These are phyloP conservation scores for Nanger granti DNA, from an alignment of 2,113 vertebrate genomes.

Conservation along the genomic window DNA sequence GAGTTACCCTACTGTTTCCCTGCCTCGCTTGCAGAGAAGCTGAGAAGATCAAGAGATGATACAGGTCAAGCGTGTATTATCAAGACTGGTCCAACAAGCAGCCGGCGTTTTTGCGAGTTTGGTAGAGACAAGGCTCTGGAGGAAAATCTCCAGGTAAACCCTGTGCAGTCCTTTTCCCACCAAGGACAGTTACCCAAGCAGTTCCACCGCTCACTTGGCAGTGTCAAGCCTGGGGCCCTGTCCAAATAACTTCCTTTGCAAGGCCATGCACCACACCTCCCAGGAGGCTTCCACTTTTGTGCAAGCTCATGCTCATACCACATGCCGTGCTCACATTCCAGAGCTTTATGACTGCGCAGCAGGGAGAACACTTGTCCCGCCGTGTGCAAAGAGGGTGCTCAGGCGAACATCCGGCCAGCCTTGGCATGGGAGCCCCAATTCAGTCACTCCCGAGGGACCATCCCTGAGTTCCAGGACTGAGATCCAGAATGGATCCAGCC, in stretches of 20 bases:
- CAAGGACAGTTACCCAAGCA: neutral
- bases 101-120: neutral
- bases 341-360: accelerated
- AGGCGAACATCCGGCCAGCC: neutral
- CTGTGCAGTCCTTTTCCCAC: neutral
- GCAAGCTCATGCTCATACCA: neutral
- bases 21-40: neutral
- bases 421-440: neutral
- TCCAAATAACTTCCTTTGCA: neutral
- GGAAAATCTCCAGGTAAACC: neutral
- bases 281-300: neutral
- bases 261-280: neutral
- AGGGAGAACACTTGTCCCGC: neutral
- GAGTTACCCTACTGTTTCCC: neutral
- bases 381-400: neutral
- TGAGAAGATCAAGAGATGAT: neutral
- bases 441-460: neutral
- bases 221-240: neutral
- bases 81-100: neutral
- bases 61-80: neutral
- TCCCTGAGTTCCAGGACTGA: neutral
- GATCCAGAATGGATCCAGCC: too few species aligned
- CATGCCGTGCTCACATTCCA: neutral
- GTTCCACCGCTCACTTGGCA: neutral
- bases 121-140: neutral